Base-by-base conservation (phyloP, 2,888 invertebrate species). In the Drosophila birchii region DNA sequence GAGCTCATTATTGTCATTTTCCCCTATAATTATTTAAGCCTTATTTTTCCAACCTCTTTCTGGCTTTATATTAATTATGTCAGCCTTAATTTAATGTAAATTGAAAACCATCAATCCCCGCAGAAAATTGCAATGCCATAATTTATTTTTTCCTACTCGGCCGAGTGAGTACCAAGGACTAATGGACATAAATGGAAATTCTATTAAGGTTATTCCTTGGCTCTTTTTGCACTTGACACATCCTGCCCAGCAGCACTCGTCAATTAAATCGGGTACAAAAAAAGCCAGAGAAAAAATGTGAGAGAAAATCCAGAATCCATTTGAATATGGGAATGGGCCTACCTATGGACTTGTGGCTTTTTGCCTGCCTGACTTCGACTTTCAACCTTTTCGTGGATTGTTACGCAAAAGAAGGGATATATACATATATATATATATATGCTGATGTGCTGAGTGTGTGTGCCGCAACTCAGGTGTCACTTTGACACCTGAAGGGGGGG, bases 161-260 rank as follows among this genome's bases (percentile, higher is more conserved):
- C 45, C 41, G 51, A 36, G 34, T 6, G 51, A 51, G 34, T 32
- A 4, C 23, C 64, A 41, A 43, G 54, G 63, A 49, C 83, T 86
- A 89, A 89, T 86, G 88, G 88, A 75, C 72, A 59, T 60, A 86
- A 87, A 86, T 86, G 88, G 88, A 89, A 79, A 86, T 77, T 86
- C 77, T 89, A 86, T 89, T 86, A 86, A 34, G 76, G 63, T 57
- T 55, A 63, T 73, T 57, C 29, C 63, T 55, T 62, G 49, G 41
- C 29, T 34, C 14, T 51, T 18, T 51, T 20, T 61, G 36, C 59
- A 70, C 61, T 57, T 78, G 78, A 72, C 76, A 88, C 77, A 64
- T 70, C 58, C 72, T 78, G 75, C 54, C 41, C 55, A 73, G 68
- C 66, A 73, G 68, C 53, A 57, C 73, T 73, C 82, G 87, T 84